These are phyloP conservation scores for Plodia interpunctella DNA, from an alignment of 1,140 invertebrate species.

Conservation along the genomic window DNA sequence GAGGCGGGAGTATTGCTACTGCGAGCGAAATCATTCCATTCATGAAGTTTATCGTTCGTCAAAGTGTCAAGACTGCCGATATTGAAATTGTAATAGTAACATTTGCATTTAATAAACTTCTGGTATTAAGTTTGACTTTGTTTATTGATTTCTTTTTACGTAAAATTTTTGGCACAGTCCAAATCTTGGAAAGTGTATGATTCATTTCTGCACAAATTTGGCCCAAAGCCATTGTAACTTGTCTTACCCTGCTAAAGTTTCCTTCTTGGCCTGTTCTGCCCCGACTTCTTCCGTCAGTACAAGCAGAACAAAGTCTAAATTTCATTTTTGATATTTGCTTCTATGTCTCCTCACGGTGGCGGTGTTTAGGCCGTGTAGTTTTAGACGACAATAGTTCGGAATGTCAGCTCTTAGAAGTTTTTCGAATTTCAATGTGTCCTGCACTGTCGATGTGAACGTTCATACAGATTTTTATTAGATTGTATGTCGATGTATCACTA, in stretches of 20 bases:
- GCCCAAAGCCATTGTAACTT: background rate
- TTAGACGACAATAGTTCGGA: constrained; percentile 69
- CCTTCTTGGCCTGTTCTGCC: constrained; percentile 59
- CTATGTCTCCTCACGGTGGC: constrained; percentile 68
- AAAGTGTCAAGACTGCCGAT: background rate
- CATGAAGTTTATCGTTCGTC: background rate
- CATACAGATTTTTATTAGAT: constrained; percentile 69
- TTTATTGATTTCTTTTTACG: background rate
- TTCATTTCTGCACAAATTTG: constrained; percentile 11
- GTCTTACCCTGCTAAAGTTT: constrained; percentile 41
- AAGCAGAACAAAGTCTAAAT: constrained; percentile 75
- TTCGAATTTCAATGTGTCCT: constrained; percentile 69
- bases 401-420: constrained; percentile 70
- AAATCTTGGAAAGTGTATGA: background rate
- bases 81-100: background rate
- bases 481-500: constrained; percentile 74
- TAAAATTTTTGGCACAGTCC: too few relatives aligned
- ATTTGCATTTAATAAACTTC: background rate
- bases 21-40: background rate
- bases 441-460: constrained; percentile 74
- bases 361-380: constrained; percentile 71
- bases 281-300: constrained; percentile 42
- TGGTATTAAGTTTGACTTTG: background rate
- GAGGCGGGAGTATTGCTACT: background rate
- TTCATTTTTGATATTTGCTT: constrained; percentile 77